These are phyloP conservation scores for Tachuris rubrigastra DNA, from an alignment of 2,113 vertebrate species.

Conservation along the genomic window DNA sequence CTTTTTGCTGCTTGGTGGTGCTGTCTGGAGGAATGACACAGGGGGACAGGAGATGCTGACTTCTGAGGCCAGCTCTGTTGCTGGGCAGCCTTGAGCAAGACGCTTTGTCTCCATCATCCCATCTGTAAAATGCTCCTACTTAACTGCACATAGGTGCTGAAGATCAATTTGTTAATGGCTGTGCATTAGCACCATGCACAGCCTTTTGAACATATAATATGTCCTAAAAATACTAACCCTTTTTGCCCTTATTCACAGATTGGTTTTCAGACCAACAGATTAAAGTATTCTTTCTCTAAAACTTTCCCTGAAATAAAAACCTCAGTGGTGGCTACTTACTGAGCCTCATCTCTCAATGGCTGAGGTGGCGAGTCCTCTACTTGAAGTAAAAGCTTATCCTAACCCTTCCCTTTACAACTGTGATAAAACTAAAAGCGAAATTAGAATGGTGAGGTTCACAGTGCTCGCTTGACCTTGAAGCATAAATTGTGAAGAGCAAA, in stretches of 20 bases:
- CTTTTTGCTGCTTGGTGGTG: neutral
- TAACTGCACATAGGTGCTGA: neutral
- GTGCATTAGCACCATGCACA: neutral
- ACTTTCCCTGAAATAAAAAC: neutral
- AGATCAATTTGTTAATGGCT: constrained; percentile 54
- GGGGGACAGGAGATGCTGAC: neutral
- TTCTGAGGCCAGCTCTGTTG: neutral
- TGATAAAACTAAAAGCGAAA: neutral
- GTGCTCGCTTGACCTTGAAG: neutral
- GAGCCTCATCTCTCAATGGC: neutral
- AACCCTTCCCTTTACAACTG: neutral
- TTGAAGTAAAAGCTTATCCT: neutral
- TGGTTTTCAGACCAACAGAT: neutral
- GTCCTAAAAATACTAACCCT: constrained; percentile 38
- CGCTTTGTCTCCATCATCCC: neutral
- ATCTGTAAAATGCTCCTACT: neutral
- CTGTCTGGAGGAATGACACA: constrained; percentile 10
- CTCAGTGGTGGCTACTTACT: neutral
- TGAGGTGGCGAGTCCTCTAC: neutral
- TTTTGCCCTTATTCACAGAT: constrained; percentile 7
- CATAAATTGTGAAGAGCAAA: neutral
- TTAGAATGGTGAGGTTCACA: neutral
- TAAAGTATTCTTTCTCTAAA: constrained; percentile 4
- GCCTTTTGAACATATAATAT: neutral
- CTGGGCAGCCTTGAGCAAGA: neutral